A percentile compares a stretch with the other conserved stretches of the same genome.
Conservation (phyloP, 2,888 invertebrate species). For the Volucella inanis region DNA sequence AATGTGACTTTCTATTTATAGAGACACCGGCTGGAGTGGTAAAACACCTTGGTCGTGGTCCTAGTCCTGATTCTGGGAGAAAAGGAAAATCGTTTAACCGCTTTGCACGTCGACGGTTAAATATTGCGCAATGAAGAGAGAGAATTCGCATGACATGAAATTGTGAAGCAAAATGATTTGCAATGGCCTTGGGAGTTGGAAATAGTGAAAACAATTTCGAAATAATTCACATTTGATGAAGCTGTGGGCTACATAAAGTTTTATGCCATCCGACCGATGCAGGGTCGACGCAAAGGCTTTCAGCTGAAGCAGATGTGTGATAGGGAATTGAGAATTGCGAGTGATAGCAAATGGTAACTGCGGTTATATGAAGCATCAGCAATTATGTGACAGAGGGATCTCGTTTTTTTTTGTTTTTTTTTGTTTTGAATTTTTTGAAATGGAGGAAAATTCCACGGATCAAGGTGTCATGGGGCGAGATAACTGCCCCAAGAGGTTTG, state of each 20-base stretch:
- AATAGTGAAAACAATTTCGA: conserved; percentile 59
- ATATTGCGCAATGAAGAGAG: conserved; percentile 46
- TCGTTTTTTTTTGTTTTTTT: too few species aligned
- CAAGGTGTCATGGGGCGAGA: too few species aligned
- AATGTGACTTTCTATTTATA: conserved; percentile 70
- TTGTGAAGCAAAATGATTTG: conserved; percentile 53
- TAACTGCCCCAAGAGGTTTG: too few species aligned
- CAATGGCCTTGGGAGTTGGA: conserved; percentile 56
- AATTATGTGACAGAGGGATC: too few species aligned
- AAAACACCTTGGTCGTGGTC: conserved; percentile 8
- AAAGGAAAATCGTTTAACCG: conserved; percentile 37
- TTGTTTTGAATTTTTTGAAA: too few species aligned
- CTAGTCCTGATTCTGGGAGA: conserved; percentile 32
- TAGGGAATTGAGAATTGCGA: conserved; percentile 6
- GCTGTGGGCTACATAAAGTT: conserved; percentile 18
- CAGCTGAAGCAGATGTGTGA: conserved; percentile 2
- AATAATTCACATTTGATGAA: conserved; percentile 53
- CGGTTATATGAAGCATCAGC: too few species aligned
- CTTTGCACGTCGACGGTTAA: conserved; percentile 64
- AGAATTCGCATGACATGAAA: conserved; percentile 46
- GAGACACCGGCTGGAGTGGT: conserved; percentile 6
- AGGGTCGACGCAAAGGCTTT: background rate
- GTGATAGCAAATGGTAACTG: too few species aligned
- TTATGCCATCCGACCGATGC: background rate
- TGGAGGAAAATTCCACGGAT: too few species aligned